Evolutionary conservation across 2,797 vertebrate genomes (phyloP).

Genomic region (Microctenopoma stevenorrisi): DNA sequence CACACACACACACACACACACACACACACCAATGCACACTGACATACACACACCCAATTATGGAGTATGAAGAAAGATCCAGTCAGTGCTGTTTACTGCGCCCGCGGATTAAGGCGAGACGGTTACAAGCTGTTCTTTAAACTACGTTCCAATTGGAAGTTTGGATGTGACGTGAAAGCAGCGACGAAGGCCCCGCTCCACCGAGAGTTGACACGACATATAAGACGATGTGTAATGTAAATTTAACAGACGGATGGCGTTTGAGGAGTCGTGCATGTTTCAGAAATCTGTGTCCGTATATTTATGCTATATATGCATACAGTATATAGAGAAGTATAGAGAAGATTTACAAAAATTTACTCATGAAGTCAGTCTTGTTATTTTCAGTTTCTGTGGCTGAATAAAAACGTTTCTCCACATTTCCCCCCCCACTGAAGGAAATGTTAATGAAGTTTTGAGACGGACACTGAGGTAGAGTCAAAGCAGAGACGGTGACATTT

Average conservation of each 20-base stretch:
- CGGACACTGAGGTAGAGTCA: constrained; percentile 8
- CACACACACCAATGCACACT: constrained; percentile 18
- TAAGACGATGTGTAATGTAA: constrained; percentile 59
- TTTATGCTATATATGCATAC: constrained; percentile 80
- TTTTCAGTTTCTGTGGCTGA: constrained; percentile 57
- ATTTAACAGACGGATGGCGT: constrained; percentile 58
- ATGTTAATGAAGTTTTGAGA: constrained; percentile 64
- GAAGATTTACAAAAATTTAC: constrained; percentile 56
- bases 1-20: constrained; percentile 35
- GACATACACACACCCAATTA: constrained; percentile 24
- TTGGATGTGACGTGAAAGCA: constrained; percentile 74
- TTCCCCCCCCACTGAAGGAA: constrained; percentile 37
- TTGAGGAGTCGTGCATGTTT: constrained; percentile 63
- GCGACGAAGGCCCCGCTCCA: constrained; percentile 82
- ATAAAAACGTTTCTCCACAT: constrained; percentile 31
- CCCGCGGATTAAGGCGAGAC: constrained; percentile 67
- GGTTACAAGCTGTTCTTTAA: constrained; percentile 53
- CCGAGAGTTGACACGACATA: constrained; percentile 68
- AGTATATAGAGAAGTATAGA: constrained; percentile 75
- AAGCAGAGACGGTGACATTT: constrained; percentile 29
- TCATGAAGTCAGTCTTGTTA: constrained; percentile 44
- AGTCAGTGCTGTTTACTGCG: constrained; percentile 70
- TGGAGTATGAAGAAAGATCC: constrained; percentile 60
- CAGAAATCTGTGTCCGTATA: constrained; percentile 66
- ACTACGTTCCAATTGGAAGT: constrained; percentile 59